phyloP scores from a whole-genome alignment of 1,140 invertebrate species.

The Drosophila pandora region DNA sequence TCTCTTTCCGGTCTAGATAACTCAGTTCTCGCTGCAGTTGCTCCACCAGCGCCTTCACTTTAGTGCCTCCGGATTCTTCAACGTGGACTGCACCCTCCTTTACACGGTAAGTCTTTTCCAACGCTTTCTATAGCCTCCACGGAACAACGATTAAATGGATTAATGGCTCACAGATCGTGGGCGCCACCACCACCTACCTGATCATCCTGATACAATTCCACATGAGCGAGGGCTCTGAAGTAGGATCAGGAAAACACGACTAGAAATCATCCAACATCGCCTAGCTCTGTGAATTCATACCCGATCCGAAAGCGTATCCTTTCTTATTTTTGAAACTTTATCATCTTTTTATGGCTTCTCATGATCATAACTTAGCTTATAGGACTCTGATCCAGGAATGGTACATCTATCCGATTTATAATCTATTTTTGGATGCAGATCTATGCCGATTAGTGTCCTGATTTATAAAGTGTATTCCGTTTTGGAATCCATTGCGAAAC shows the following conservation, averaged over 20 bases:
- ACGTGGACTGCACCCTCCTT: conserved; percentile 83
- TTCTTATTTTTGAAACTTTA: too few species aligned
- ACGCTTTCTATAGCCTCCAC: background rate
- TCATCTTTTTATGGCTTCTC: too few species aligned
- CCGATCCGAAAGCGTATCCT: too few species aligned
- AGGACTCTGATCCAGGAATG: too few species aligned
- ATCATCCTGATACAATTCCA: conserved; percentile 84
- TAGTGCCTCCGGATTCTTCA: conserved; percentile 84
- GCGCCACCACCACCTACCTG: conserved; percentile 82
- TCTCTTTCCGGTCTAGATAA: conserved; percentile 74
- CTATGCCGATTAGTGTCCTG: too few species aligned
- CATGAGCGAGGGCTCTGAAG: conserved; percentile 56
- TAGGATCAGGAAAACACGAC: background rate
- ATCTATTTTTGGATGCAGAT: too few species aligned
- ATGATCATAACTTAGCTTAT: too few species aligned
- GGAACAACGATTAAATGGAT: background rate
- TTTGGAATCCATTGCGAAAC: too few species aligned
- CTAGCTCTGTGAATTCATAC: too few species aligned
- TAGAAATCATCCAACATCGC: background rate
- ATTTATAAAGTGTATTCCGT: too few species aligned
- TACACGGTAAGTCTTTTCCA: conserved; percentile 80
- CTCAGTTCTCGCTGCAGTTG: conserved; percentile 84
- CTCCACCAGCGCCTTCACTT: conserved; percentile 83
- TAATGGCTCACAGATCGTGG: conserved; percentile 69
- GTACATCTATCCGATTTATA: too few species aligned